A percentile compares a stretch with the other conserved stretches of the same genome.
These are phyloP conservation scores for Acanthornis magna DNA, from an alignment of 2,797 vertebrate genomes.

Conservation along the genomic window DNA sequence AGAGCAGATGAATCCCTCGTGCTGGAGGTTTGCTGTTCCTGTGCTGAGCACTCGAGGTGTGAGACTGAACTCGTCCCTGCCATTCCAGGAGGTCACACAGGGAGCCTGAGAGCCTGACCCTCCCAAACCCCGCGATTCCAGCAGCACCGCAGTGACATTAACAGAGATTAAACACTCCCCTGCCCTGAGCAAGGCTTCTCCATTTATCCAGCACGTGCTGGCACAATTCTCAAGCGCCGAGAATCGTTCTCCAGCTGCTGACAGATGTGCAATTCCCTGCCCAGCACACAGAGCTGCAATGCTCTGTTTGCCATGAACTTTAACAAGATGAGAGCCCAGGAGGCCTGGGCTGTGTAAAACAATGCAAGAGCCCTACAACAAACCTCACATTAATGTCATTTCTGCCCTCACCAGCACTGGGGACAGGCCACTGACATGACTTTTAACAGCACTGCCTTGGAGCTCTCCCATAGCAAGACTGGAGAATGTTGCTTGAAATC, in stretches of 20 bases:
- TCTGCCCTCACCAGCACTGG: rapidly evolving
- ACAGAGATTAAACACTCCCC: background rate
- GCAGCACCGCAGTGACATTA: background rate
- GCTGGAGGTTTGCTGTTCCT: background rate
- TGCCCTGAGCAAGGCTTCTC: background rate
- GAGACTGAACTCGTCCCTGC: too few species aligned
- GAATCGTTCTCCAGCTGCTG: background rate
- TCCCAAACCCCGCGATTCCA: background rate
- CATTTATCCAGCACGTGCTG: background rate
- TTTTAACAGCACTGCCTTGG: background rate
- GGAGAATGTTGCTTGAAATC: background rate
- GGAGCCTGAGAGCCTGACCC: background rate
- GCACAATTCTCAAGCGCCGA: background rate
- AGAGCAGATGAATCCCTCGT: background rate
- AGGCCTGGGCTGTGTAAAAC: background rate
- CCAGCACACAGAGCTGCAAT: background rate
- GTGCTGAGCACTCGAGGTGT: too few species aligned
- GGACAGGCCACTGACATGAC: background rate
- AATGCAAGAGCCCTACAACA: background rate
- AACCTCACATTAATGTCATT: background rate
- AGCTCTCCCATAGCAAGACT: background rate
- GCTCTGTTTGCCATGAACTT: rapidly evolving
- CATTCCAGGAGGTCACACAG: background rate
- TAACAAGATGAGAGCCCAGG: background rate
- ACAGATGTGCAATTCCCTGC: background rate